Base-by-base conservation (phyloP, 23 tunicate species). In the Styela clava region DNA sequence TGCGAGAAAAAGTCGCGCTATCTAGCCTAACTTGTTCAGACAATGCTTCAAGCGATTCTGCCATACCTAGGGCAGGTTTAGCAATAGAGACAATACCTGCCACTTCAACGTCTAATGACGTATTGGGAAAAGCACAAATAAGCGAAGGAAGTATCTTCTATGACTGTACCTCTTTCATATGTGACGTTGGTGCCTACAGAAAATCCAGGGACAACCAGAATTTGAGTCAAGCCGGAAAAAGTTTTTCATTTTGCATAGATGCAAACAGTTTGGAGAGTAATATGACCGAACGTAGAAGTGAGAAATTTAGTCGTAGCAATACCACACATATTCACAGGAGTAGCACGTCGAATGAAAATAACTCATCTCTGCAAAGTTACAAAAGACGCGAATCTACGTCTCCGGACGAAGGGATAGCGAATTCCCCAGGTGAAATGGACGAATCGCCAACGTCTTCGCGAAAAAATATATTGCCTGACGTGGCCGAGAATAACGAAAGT, bases 351-450 rank as follows among this genome's bases (percentile, higher is more conserved):
- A 35, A 21, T 3, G 20, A 27, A 3, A 71, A 2, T 2, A 31
- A 71, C 34, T 29, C 77, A 2, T 31, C 77, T 44, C 12, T 44
- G 56, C 12, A 44, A 7, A 44, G 9, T 44, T 44, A 44, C 34
- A 76, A 52, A 52, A 52, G 81, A 76, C 30, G 81, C 12, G 62
- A 36, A 25, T 76, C 81, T 12, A 35, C 81, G 33, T 76, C 81
- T 26, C 81, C 81, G 33, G 81, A 76, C 81, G 81, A 76, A 44
- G 81, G 81, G 1, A 76, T 76, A 0, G 81, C 64, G 0, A 36
- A 52, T 76, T 76, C 81, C 27, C 62, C 64, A 25, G 81, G 0
- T 29, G 81, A 76, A 35, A 76, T 76, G 65, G 81, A 51, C 28
- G 64, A 52, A 33, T 32, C 44, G 30, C 62, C 33, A 21, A 16